Conservation (phyloP, 2,888 invertebrate species). For the Lutraria lutraria region DNA sequence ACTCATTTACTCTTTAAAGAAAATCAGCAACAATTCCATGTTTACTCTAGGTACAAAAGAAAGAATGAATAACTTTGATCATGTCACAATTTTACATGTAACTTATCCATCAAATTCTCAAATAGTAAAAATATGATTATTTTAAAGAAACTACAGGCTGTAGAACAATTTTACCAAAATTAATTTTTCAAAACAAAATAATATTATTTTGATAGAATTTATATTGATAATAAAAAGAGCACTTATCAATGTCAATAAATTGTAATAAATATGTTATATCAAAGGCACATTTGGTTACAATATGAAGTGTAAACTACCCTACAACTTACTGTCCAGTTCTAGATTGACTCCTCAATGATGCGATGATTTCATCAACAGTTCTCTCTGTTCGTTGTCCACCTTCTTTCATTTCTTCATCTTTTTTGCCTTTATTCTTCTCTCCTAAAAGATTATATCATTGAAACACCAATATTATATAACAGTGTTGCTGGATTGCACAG, state of each 20-base stretch:
- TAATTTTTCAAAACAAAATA: neutral
- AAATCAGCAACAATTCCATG: neutral
- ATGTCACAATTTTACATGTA: neutral
- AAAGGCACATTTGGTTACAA: neutral
- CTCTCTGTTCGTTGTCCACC: constrained; percentile 76
- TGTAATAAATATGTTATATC: neutral
- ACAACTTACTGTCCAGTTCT: constrained; percentile 78
- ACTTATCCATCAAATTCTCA: too few species aligned
- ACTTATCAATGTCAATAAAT: neutral
- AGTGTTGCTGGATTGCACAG: too few species aligned
- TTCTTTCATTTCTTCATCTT: constrained; percentile 66
- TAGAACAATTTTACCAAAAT: neutral
- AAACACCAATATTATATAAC: too few species aligned
- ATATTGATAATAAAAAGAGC: neutral
- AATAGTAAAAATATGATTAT: neutral
- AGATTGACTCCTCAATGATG: constrained; percentile 81
- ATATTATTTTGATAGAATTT: neutral
- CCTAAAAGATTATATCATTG: neutral
- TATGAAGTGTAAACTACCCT: neutral
- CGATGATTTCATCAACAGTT: constrained; percentile 86
- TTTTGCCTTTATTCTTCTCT: constrained; percentile 66
- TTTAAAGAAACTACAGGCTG: neutral
- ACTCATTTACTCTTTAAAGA: neutral
- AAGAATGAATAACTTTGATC: neutral
- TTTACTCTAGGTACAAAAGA: neutral